phyloP scores from a whole-genome alignment of 2,797 vertebrate species.

The Simalia tracyae region DNA sequence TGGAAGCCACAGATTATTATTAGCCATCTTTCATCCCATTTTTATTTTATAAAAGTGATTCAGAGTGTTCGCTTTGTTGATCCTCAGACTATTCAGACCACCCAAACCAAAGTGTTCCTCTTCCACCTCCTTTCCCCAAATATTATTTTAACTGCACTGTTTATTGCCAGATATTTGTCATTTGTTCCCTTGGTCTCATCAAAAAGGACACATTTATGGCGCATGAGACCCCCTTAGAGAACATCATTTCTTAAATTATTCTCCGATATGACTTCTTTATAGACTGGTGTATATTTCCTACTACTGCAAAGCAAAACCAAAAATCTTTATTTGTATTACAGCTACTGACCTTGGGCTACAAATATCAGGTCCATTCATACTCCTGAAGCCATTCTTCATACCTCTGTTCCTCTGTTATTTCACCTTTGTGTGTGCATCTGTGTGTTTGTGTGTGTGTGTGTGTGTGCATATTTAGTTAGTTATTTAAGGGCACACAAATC shows the following conservation, averaged over 20 bases:
- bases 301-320: conserved; percentile 47
- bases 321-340: conserved; percentile 40
- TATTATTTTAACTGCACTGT: background rate
- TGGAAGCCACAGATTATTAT: conserved; percentile 1
- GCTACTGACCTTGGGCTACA: conserved; percentile 57
- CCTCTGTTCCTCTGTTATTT: conserved; percentile 45
- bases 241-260: conserved; percentile 57
- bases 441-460: background rate
- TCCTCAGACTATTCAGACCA: background rate
- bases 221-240: conserved; percentile 21
- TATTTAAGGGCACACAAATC: conserved; percentile 49
- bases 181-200: background rate
- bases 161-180: conserved; percentile 27
- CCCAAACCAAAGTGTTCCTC: background rate
- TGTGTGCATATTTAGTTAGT: background rate
- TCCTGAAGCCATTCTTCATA: conserved; percentile 52
- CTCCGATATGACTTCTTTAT: conserved; percentile 53
- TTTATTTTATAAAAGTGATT: background rate
- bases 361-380: conserved; percentile 50
- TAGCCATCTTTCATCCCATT: background rate
- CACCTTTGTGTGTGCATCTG: conserved; percentile 18
- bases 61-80: background rate
- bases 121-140: background rate
- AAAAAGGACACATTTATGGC: conserved; percentile 24
- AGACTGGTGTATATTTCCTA: conserved; percentile 52